phyloP scores from a whole-genome alignment of 1,140 invertebrate genomes.

The Brachionus manjavacas region DNA sequence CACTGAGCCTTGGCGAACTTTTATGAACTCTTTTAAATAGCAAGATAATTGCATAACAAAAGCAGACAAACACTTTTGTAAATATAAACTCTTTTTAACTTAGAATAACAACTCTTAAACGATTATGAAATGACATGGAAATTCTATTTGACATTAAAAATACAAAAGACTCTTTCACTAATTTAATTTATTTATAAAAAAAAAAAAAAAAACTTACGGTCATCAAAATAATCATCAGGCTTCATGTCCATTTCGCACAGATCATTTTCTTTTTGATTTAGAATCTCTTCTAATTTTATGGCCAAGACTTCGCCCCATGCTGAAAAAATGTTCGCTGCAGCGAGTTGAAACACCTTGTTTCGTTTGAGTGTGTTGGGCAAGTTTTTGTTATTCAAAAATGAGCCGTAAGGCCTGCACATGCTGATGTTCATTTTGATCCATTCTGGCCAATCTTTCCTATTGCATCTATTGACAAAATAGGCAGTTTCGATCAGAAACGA shows the following conservation, averaged over 20 bases:
- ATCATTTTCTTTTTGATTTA: conserved; percentile 2
- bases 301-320: conserved; percentile 34
- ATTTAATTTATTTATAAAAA: too few relatives aligned
- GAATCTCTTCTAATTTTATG: background rate
- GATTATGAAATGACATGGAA: too few relatives aligned
- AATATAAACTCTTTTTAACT: too few relatives aligned
- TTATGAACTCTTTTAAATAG: too few relatives aligned
- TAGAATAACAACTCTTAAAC: too few relatives aligned
- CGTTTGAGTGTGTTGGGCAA: conserved; percentile 5
- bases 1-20: too few relatives aligned
- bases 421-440: conserved; percentile 86
- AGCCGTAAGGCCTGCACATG: conserved; percentile 61
- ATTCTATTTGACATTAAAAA: too few relatives aligned
- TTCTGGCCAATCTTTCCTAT: conserved; percentile 90
- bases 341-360: conserved; percentile 34
- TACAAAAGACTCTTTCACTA: too few relatives aligned
- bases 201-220: conserved; percentile 64
- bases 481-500: conserved; percentile 86
- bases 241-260: conserved; percentile 35
- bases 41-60: too few relatives aligned
- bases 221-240: conserved; percentile 90
- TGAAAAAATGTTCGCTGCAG: conserved; percentile 23
- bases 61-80: too few relatives aligned
- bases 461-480: conserved; percentile 91
- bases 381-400: conserved; percentile 43